Percentiles rank a stretch among this genome's conserved stretches.
These are phyloP conservation scores for Panagrolaimus sp. DNA, from an alignment of 1,140 invertebrate genomes.

Conservation along the genomic window DNA sequence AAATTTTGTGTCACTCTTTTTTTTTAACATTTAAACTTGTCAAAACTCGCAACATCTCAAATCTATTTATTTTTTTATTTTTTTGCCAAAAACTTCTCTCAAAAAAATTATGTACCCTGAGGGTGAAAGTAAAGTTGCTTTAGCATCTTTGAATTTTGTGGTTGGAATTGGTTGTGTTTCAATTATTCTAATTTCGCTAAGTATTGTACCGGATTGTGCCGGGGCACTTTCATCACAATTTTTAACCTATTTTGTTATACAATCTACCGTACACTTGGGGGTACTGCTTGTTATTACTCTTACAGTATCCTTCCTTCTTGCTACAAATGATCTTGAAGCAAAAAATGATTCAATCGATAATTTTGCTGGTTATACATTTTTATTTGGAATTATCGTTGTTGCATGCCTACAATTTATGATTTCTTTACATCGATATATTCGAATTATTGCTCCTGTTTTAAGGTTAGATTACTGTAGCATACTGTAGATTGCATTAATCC, in stretches of 20 bases:
- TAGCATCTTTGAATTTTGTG: constrained; percentile 7
- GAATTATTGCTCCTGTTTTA: neutral
- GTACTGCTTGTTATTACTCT: neutral
- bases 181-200: neutral
- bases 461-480: neutral
- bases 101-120: neutral
- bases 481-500: neutral
- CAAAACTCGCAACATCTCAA: neutral
- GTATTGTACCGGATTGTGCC: constrained; percentile 1
- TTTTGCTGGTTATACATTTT: neutral
- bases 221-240: neutral
- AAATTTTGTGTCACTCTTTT: too few relatives aligned
- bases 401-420: neutral
- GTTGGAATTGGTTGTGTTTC: neutral
- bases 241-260: constrained; percentile 5
- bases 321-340: neutral
- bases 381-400: constrained; percentile 5
- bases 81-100: neutral
- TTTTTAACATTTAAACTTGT: neutral
- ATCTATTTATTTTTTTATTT: neutral
- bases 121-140: neutral
- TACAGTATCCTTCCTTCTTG: constrained; percentile 4
- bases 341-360: neutral
- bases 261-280: neutral
- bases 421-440: neutral